Percentiles rank a stretch among this genome's conserved stretches.
phyloP scores from a whole-genome alignment of 2,113 vertebrate species.

The Hydropotes inermis region DNA sequence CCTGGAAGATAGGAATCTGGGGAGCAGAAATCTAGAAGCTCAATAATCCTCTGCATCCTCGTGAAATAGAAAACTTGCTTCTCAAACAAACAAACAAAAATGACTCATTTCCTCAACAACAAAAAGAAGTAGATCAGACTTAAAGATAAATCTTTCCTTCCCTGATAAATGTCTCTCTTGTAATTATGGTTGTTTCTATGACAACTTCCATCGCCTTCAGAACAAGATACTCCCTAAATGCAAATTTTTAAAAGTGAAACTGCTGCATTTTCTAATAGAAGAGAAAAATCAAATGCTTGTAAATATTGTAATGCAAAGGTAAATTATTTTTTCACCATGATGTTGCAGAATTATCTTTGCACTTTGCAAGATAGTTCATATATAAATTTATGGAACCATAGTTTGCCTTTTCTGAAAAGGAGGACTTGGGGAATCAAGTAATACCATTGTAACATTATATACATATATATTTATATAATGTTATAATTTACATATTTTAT shows the following conservation, averaged over 20 bases:
- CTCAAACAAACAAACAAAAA: neutral
- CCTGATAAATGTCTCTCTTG: neutral
- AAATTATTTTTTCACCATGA: neutral
- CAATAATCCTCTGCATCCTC: neutral
- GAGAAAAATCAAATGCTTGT: neutral
- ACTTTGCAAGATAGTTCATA: neutral
- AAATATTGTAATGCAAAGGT: neutral
- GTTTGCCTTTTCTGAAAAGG: neutral
- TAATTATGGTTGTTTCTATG: conserved; percentile 48
- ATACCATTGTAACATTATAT: neutral
- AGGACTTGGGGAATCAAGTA: neutral
- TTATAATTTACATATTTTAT: neutral
- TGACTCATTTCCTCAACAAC: neutral
- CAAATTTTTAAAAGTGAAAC: neutral
- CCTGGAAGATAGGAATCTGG: neutral
- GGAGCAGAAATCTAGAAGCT: neutral
- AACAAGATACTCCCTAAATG: neutral
- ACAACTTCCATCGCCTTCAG: neutral
- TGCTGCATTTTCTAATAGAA: neutral
- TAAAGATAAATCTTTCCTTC: conserved; percentile 41
- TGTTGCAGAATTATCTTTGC: neutral
- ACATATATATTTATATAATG: neutral
- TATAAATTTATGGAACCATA: neutral
- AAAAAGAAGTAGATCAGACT: neutral
- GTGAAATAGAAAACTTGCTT: neutral